These are phyloP conservation scores for Sylvicola cinctus DNA, from an alignment of 2,888 invertebrate genomes.

Conservation along the genomic window DNA sequence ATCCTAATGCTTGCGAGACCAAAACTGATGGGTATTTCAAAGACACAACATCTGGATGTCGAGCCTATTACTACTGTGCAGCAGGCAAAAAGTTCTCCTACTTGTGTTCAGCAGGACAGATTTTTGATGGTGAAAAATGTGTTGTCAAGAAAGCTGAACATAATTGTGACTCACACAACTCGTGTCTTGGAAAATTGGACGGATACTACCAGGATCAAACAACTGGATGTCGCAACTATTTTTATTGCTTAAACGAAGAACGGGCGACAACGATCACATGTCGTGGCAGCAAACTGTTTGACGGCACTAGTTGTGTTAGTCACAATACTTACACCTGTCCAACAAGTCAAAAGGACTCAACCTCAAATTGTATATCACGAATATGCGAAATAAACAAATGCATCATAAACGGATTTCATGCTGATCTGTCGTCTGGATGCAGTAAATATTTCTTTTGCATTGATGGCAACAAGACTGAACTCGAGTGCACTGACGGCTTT, in stretches of 20 bases:
- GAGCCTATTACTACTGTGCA: conserved; percentile 36
- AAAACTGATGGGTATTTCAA: conserved; percentile 34
- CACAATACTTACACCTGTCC: conserved; percentile 26
- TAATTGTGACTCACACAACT: conserved; percentile 11
- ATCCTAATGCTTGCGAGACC: conserved; percentile 29
- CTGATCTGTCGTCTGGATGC: conserved; percentile 27
- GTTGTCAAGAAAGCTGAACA: conserved; percentile 13
- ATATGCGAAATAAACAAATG: conserved; percentile 12
- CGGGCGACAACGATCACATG: conserved; percentile 33
- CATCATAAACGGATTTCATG: conserved; percentile 28
- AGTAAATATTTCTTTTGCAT: conserved; percentile 37
- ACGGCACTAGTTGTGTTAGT: conserved; percentile 33
- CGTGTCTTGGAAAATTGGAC: conserved; percentile 28
- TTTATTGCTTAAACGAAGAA: conserved; percentile 35
- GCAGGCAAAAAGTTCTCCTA: conserved; percentile 34
- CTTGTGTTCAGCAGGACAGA: conserved; percentile 29
- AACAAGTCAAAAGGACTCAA: background rate
- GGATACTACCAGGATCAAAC: conserved; percentile 35
- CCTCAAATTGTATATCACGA: conserved; percentile 13
- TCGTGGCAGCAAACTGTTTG: conserved; percentile 33
- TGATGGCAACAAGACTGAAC: conserved; percentile 27
- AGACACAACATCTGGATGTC: conserved; percentile 28
- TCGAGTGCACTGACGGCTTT: conserved; percentile 27
- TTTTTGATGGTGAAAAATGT: conserved; percentile 32
- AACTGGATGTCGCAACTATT: conserved; percentile 34